phyloP scores from a whole-genome alignment of 2,888 invertebrate genomes.

The Ochropacha duplaris region DNA sequence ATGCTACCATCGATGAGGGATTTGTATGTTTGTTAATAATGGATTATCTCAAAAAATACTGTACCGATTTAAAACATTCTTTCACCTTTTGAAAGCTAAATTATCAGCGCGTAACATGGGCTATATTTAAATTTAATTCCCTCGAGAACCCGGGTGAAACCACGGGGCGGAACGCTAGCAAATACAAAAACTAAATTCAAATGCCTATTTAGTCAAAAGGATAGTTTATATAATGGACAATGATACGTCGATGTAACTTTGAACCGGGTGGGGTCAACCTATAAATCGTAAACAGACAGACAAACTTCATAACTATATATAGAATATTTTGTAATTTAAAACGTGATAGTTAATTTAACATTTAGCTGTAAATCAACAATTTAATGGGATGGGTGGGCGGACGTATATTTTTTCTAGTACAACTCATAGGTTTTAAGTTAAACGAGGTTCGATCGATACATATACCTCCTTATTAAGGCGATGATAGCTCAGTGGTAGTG shows the following conservation, averaged over 20 bases:
- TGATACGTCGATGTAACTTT: background rate
- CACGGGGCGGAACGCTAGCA: too few relatives aligned
- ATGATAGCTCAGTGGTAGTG: too few relatives aligned
- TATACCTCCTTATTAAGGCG: too few relatives aligned
- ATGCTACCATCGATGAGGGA: too few relatives aligned
- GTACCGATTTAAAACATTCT: too few relatives aligned
- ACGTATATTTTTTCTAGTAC: conserved; percentile 18
- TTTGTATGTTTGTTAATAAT: too few relatives aligned
- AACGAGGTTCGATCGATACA: background rate
- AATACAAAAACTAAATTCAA: background rate
- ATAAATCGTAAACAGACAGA: conserved; percentile 49
- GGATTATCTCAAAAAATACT: too few relatives aligned
- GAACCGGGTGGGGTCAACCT: conserved; percentile 30
- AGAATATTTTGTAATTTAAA: conserved; percentile 65
- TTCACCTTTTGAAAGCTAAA: too few relatives aligned
- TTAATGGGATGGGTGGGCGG: conserved; percentile 39
- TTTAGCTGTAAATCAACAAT: conserved; percentile 51
- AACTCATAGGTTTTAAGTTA: background rate
- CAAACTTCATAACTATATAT: conserved; percentile 48
- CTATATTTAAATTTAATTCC: too few relatives aligned
- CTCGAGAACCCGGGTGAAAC: too few relatives aligned
- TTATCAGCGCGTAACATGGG: too few relatives aligned
- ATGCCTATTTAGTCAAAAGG: background rate
- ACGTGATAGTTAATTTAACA: conserved; percentile 56
- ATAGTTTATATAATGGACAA: too few relatives aligned